A percentile compares a stretch with the other conserved stretches of the same genome.
These are phyloP conservation scores for Cephalopterus ornatus DNA, from an alignment of 2,113 vertebrate genomes.

Conservation along the genomic window DNA sequence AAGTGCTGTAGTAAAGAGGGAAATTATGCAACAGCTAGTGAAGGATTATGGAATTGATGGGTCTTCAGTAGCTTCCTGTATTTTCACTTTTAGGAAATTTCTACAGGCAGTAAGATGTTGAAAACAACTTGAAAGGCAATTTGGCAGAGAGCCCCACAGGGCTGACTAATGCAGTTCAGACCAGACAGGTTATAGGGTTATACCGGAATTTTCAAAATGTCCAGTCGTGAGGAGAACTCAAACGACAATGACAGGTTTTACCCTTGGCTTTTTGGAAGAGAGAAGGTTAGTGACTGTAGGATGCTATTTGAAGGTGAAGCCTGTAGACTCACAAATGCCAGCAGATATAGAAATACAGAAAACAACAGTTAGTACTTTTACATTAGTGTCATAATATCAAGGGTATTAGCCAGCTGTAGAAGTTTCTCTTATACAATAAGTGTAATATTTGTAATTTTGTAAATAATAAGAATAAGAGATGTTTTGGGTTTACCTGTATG, in stretches of 20 bases:
- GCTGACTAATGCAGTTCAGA: not conserved
- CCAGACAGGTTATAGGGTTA: not conserved
- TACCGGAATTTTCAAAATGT: not conserved
- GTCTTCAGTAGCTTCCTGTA: not conserved
- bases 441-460: not conserved
- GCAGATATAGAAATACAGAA: not conserved
- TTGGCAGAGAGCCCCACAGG: not conserved
- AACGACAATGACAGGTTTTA: not conserved
- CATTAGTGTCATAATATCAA: not conserved
- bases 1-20: not conserved
- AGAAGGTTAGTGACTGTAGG: not conserved
- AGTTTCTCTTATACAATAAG: not conserved
- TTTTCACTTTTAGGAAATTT: not conserved
- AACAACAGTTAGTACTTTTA: not conserved
- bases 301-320: not conserved
- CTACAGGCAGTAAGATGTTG: not conserved
- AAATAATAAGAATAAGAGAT: not conserved
- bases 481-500: not conserved
- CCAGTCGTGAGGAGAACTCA: not conserved
- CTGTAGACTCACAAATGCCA: not conserved
- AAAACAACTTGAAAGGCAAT: not conserved
- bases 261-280: not conserved
- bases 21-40: not conserved
- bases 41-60: not conserved
- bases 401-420: not conserved